Conservation (phyloP, 2,113 vertebrate species). For the Regulus satrapa region DNA sequence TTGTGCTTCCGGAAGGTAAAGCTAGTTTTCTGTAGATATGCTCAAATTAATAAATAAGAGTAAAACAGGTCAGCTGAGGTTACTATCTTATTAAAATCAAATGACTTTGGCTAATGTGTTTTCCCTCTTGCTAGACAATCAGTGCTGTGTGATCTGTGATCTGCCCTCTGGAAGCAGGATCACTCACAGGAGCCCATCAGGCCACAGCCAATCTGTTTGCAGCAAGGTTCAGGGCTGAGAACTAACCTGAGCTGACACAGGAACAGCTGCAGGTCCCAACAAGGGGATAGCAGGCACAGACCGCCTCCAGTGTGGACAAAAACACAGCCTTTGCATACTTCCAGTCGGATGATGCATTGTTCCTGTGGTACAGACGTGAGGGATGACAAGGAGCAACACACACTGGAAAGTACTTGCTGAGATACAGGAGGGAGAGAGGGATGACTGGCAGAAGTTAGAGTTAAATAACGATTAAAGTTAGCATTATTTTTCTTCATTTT, state of each 20-base stretch:
- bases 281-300: background rate
- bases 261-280: background rate
- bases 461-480: background rate
- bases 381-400: background rate
- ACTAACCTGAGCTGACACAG: slow-evolving; percentile 18
- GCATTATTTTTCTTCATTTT: background rate
- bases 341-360: background rate
- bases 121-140: background rate
- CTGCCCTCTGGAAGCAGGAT: background rate
- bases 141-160: background rate
- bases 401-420: background rate
- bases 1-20: background rate
- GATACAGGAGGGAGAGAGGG: background rate
- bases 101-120: background rate
- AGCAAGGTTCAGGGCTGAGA: background rate
- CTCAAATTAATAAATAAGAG: background rate
- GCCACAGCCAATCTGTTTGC: background rate
- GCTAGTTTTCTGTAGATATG: background rate
- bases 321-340: background rate
- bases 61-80: background rate
- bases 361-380: background rate
- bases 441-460: background rate
- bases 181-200: background rate
- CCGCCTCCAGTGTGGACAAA: rapidly evolving
- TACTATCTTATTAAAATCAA: background rate